These are phyloP conservation scores for Cardinalis cardinalis DNA, from an alignment of 2,113 vertebrate species.

Conservation along the genomic window DNA sequence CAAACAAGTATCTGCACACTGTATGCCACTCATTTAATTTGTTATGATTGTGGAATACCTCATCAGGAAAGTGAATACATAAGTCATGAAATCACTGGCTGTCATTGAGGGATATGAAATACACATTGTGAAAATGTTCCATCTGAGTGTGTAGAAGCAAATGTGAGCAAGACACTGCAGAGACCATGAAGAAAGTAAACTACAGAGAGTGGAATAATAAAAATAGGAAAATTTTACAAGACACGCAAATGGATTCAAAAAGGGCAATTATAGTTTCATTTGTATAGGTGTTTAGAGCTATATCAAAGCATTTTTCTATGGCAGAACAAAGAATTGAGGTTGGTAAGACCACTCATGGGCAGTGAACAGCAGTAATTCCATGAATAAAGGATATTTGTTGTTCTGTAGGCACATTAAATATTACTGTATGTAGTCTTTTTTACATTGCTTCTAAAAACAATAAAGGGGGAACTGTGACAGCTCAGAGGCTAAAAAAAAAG, in stretches of 20 bases:
- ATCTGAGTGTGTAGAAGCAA: not conserved
- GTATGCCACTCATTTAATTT: slow-evolving; percentile 18
- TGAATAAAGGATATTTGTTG: not conserved
- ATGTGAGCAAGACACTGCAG: not conserved
- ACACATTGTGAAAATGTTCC: not conserved
- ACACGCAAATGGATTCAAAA: not conserved
- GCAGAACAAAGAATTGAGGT: not conserved
- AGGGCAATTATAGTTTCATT: not conserved
- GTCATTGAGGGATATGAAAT: not conserved
- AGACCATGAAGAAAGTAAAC: not conserved
- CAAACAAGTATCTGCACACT: slow-evolving; percentile 32
- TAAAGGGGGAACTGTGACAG: not conserved
- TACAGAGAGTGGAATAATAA: not conserved
- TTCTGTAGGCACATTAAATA: not conserved
- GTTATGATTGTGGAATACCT: slow-evolving; percentile 31
- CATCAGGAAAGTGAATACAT: slow-evolving; percentile 23
- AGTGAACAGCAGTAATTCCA: not conserved
- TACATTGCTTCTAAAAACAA: not conserved
- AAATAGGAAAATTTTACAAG: not conserved
- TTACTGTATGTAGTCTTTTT: not conserved
- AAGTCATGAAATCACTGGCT: slow-evolving; percentile 38
- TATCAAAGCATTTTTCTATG: not conserved
- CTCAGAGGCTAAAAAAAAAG: not conserved
- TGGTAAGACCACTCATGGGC: fast-evolving
- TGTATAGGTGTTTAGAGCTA: not conserved